Evolutionary conservation across 2,797 vertebrate genomes (phyloP).

Genomic region (Psittacula echo): DNA sequence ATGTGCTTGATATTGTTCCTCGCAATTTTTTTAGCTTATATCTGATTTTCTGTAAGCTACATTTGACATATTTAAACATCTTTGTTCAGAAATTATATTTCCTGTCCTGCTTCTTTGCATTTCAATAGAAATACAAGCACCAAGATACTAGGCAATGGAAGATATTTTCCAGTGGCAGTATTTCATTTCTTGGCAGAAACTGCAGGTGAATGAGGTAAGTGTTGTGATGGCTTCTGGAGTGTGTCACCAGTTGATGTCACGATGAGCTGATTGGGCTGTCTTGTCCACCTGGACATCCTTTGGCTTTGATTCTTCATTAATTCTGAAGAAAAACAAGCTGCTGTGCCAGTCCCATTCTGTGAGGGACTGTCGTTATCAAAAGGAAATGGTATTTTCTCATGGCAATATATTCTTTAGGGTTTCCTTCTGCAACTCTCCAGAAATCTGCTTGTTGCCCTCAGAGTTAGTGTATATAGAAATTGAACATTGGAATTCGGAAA

Average conservation of each 20-base stretch:
- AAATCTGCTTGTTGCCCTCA: slow-evolving; percentile 25
- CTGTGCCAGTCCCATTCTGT: background rate
- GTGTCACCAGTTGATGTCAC: slow-evolving; percentile 22
- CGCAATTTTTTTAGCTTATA: background rate
- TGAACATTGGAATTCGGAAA: background rate
- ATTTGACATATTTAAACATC: background rate
- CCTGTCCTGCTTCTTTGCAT: background rate
- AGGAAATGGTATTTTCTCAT: slow-evolving; percentile 46
- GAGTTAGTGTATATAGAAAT: background rate
- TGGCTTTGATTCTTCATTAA: slow-evolving; percentile 58
- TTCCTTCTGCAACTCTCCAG: background rate
- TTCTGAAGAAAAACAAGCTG: slow-evolving; percentile 60
- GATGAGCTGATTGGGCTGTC: slow-evolving; percentile 43
- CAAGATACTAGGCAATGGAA: background rate
- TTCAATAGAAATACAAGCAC: background rate
- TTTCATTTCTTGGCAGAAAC: slow-evolving; percentile 52
- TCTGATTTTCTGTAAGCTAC: background rate
- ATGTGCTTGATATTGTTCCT: background rate
- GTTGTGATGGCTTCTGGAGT: slow-evolving; percentile 31
- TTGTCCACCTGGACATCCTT: slow-evolving; percentile 20
- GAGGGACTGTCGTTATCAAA: slow-evolving; percentile 23
- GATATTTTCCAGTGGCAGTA: background rate
- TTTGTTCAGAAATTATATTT: background rate
- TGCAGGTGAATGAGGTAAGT: slow-evolving; percentile 5
- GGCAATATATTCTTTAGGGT: background rate